These are phyloP conservation scores for Xylophagus ater DNA, from an alignment of 2,888 invertebrate species.

Conservation along the genomic window DNA sequence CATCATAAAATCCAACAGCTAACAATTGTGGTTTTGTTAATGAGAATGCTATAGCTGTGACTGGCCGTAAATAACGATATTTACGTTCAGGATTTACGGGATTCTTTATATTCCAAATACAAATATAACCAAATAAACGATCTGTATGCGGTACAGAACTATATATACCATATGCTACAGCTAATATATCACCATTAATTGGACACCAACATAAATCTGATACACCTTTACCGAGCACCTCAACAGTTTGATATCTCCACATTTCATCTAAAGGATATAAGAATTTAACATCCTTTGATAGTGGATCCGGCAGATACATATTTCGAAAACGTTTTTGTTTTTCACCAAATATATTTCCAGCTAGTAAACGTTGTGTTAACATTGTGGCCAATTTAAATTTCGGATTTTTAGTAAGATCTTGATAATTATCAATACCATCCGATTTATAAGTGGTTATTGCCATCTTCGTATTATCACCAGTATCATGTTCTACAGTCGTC, in stretches of 20 bases:
- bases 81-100: conserved; percentile 62
- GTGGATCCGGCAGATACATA: conserved; percentile 48
- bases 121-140: conserved; percentile 49
- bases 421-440: conserved; percentile 29
- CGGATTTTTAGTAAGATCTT: conserved; percentile 23
- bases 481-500: conserved; percentile 35
- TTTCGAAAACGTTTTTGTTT: conserved; percentile 62
- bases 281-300: conserved; percentile 51
- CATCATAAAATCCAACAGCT: conserved; percentile 65
- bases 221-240: conserved; percentile 46
- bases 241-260: conserved; percentile 52
- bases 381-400: conserved; percentile 51
- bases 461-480: conserved; percentile 41
- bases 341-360: conserved; percentile 53
- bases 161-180: conserved; percentile 63
- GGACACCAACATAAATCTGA: conserved; percentile 55
- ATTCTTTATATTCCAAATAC: conserved; percentile 73
- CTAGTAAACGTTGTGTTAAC: conserved; percentile 59
- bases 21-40: conserved; percentile 55
- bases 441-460: conserved; percentile 31
- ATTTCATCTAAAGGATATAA: conserved; percentile 53
- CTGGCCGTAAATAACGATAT: conserved; percentile 50
- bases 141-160: conserved; percentile 41
- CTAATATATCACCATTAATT: conserved; percentile 57
- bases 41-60: conserved; percentile 62